A percentile compares a stretch with the other conserved stretches of the same genome.
These are phyloP conservation scores for Quadroppia sp. DNA, from an alignment of 2,888 invertebrate species.

Conservation along the genomic window DNA sequence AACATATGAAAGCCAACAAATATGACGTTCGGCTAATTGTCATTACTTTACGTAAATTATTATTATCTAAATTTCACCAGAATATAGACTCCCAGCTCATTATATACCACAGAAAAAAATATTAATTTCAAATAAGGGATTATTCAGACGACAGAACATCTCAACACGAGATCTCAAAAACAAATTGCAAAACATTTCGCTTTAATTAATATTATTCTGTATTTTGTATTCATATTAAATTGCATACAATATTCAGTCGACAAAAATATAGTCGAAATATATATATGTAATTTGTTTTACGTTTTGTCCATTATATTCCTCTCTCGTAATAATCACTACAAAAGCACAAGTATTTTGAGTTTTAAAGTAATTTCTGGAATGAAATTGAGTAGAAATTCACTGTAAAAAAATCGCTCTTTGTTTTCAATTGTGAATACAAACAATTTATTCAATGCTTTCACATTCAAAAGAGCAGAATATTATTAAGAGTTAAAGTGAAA, in stretches of 20 bases:
- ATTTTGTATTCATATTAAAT: constrained; percentile 7
- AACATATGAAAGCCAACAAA: constrained; percentile 9
- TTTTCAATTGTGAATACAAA: not conserved
- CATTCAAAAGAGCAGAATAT: constrained; percentile 12
- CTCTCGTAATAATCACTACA: not conserved
- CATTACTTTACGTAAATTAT: constrained; percentile 32
- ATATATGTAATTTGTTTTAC: not conserved
- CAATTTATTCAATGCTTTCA: not conserved
- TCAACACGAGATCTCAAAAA: constrained; percentile 24
- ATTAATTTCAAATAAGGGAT: constrained; percentile 10
- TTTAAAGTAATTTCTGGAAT: not conserved
- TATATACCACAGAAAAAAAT: not conserved
- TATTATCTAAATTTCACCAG: constrained; percentile 16
- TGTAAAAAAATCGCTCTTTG: not conserved
- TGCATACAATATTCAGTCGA: no score
- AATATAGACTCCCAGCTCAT: not conserved
- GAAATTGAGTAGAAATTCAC: constrained; percentile 29
- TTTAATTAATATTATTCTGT: constrained; percentile 8
- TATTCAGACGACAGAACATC: constrained; percentile 13
- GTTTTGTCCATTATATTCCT: not conserved
- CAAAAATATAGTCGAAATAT: no score
- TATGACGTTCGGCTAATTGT: constrained; percentile 31
- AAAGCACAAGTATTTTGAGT: not conserved
- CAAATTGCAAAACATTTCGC: constrained; percentile 32
- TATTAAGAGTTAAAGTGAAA: not conserved